phyloP scores from a whole-genome alignment of 1,140 invertebrate species.

The Drosophila tsacasi region DNA sequence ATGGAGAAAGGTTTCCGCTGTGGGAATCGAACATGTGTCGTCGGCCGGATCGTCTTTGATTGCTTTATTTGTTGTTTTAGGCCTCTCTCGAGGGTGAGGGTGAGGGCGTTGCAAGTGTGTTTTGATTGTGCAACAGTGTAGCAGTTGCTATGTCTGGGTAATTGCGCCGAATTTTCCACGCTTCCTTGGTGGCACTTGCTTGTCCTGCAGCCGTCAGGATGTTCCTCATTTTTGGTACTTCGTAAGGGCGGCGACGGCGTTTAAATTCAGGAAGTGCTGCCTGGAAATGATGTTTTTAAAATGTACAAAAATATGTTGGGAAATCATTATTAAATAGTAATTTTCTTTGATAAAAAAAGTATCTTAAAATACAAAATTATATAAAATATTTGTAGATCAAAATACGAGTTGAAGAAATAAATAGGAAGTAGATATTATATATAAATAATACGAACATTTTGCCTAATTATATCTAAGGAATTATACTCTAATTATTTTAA shows the following conservation, averaged over 20 bases:
- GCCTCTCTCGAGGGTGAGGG: constrained; percentile 25
- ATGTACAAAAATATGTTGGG: not conserved
- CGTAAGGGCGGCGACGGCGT: constrained; percentile 21
- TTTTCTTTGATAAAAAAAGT: too few relatives aligned
- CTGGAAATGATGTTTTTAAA: constrained; percentile 6
- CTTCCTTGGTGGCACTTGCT: constrained; percentile 74
- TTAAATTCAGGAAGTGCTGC: constrained; percentile 27
- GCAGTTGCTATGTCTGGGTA: constrained; percentile 43
- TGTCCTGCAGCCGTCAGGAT: constrained; percentile 60
- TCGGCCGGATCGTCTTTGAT: constrained; percentile 59
- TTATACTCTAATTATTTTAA: too few relatives aligned
- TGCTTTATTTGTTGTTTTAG: constrained; percentile 84
- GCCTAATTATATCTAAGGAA: too few relatives aligned
- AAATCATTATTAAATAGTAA: not conserved
- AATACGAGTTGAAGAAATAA: not conserved
- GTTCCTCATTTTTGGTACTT: constrained; percentile 54
- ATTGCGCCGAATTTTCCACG: constrained; percentile 70
- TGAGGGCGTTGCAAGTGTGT: constrained; percentile 76
- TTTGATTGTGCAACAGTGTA: constrained; percentile 67
- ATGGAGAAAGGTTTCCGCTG: constrained; percentile 77
- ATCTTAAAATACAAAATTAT: not conserved
- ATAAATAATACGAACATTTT: not conserved
- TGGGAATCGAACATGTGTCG: constrained; percentile 76
- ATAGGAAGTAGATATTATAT: not conserved
- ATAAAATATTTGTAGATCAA: too few relatives aligned